Evolutionary conservation across 2,797 vertebrate genomes (phyloP).

Genomic region (Gallinago stenura): DNA sequence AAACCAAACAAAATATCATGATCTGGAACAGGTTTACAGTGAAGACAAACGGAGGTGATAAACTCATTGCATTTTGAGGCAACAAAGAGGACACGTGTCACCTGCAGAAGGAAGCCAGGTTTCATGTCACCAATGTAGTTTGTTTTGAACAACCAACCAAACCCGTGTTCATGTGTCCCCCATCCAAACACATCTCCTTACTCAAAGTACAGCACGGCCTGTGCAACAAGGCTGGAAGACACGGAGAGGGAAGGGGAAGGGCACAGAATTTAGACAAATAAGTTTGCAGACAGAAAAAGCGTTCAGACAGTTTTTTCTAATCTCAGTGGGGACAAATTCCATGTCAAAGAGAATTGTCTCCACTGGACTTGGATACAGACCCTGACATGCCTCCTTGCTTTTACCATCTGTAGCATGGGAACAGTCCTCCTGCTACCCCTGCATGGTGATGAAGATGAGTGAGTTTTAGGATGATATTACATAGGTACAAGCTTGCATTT

Average conservation of each 20-base stretch:
- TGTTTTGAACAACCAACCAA: not conserved
- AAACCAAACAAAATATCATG: not conserved
- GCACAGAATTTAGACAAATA: not conserved
- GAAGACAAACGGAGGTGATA: not conserved
- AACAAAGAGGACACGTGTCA: fast-evolving
- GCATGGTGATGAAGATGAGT: not conserved
- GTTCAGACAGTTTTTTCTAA: not conserved
- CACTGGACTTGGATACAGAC: not conserved
- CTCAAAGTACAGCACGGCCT: not conserved
- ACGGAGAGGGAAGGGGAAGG: fast-evolving
- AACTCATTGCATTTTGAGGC: not conserved
- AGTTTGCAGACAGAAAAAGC: not conserved
- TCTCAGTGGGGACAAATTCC: not conserved
- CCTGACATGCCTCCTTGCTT: not conserved
- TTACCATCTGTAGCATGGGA: not conserved
- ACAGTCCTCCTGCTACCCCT: not conserved
- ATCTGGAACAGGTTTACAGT: not conserved
- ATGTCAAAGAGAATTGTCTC: not conserved
- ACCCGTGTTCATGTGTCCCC: not conserved
- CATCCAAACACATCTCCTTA: not conserved
- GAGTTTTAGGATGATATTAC: not conserved
- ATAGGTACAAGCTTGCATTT: not conserved
- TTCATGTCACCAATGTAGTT: not conserved
- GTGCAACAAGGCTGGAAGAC: not conserved
- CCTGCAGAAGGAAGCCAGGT: not conserved